These are phyloP conservation scores for Pterois miles DNA, from an alignment of 2,797 vertebrate genomes.

Conservation along the genomic window DNA sequence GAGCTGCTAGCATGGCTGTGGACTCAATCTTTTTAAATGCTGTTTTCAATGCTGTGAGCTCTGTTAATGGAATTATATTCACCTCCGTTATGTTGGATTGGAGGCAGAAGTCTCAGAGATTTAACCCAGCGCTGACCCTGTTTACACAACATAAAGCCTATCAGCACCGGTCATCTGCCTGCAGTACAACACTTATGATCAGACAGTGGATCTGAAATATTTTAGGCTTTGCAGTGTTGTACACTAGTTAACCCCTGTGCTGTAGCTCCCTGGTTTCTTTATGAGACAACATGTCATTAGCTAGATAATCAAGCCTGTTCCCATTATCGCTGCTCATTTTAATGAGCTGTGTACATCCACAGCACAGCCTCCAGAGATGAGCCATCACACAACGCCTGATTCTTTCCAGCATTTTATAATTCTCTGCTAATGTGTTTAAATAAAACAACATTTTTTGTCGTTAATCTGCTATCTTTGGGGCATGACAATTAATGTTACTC, in stretches of 20 bases:
- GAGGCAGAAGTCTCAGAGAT: background rate
- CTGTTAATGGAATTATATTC: background rate
- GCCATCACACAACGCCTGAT: slow-evolving; percentile 53
- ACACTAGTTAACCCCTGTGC: slow-evolving; percentile 45
- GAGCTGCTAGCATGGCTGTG: background rate
- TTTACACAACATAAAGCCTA: slow-evolving; percentile 1
- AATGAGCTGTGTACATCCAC: slow-evolving; percentile 73
- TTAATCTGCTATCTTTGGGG: slow-evolving; percentile 38
- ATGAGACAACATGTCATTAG: slow-evolving; percentile 72
- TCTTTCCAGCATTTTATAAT: slow-evolving; percentile 40
- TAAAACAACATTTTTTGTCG: slow-evolving; percentile 34
- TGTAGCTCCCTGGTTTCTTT: slow-evolving; percentile 55
- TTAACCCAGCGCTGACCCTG: slow-evolving; percentile 11
- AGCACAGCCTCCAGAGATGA: slow-evolving; percentile 64
- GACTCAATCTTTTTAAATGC: too few relatives aligned
- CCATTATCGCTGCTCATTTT: slow-evolving; percentile 73
- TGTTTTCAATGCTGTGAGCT: background rate
- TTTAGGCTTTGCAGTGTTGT: slow-evolving; percentile 9
- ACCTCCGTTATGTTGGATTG: background rate
- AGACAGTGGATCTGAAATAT: slow-evolving; percentile 27
- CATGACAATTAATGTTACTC: slow-evolving; percentile 25
- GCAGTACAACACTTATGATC: slow-evolving; percentile 24
- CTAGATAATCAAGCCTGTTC: slow-evolving; percentile 73
- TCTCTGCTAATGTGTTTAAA: slow-evolving; percentile 50
- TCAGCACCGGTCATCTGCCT: slow-evolving; percentile 22